Conservation (phyloP, 1,140 invertebrate species). For the Myzus persicae region DNA sequence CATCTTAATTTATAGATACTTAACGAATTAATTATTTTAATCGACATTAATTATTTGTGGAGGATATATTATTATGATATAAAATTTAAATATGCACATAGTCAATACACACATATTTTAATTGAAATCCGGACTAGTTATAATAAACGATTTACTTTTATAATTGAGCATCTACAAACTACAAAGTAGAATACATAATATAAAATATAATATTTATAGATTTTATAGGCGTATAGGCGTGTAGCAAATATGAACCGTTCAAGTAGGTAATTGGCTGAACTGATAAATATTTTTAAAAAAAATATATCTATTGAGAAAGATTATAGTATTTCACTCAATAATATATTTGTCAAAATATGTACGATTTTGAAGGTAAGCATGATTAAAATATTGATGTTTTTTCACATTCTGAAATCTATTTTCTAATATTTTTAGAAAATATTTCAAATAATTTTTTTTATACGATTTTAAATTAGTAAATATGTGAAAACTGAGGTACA, state of each 20-base stretch:
- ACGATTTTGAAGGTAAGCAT: background rate
- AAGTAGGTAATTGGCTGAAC: background rate
- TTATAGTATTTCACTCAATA: background rate
- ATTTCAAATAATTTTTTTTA: background rate
- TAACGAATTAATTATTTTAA: background rate
- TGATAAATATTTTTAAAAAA: background rate
- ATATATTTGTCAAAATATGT: background rate
- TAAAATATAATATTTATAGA: constrained; percentile 3
- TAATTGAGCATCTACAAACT: background rate
- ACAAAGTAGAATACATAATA: background rate
- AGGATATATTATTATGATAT: background rate
- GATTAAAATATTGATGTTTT: background rate
- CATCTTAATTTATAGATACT: constrained; percentile 1
- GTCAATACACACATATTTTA: background rate
- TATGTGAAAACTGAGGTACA: background rate
- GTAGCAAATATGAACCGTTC: background rate
- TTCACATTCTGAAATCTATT: background rate
- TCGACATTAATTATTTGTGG: background rate
- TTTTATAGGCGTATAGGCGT: background rate
- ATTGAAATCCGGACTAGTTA: background rate
- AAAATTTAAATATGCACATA: background rate
- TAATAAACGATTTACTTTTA: background rate
- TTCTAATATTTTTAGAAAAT: no score
- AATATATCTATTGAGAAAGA: no score
- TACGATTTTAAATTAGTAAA: background rate